phyloP scores from a whole-genome alignment of 2,888 invertebrate species.

The Marronus borbonicus region DNA sequence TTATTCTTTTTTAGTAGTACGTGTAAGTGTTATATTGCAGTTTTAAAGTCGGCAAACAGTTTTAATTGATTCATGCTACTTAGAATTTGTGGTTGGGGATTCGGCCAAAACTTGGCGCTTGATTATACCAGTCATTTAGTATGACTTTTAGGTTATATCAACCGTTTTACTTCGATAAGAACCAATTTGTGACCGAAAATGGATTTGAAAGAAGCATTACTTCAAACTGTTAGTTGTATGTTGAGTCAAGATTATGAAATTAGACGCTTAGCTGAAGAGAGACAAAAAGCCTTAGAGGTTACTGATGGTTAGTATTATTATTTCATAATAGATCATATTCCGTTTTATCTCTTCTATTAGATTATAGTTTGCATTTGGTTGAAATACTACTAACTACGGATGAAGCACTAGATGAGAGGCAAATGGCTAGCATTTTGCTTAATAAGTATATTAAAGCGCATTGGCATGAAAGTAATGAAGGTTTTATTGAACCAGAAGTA shows the following conservation, averaged over 20 bases:
- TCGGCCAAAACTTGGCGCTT: background rate
- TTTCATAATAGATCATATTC: slow-evolving; percentile 26
- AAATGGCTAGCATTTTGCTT: slow-evolving; percentile 56
- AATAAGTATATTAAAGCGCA: slow-evolving; percentile 54
- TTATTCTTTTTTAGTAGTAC: background rate
- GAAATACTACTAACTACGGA: slow-evolving; percentile 55
- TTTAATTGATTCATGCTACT: no score
- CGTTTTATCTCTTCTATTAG: slow-evolving; percentile 43
- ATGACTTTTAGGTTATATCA: slow-evolving; percentile 36
- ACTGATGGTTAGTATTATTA: slow-evolving; percentile 59
- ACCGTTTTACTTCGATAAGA: slow-evolving; percentile 1
- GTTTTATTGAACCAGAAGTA: slow-evolving; percentile 52
- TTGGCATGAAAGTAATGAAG: slow-evolving; percentile 51
- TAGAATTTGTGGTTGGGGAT: background rate
- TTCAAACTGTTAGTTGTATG: slow-evolving; percentile 61
- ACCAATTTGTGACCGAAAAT: slow-evolving; percentile 40
- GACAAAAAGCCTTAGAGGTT: slow-evolving; percentile 62
- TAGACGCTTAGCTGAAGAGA: slow-evolving; percentile 60
- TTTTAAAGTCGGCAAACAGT: background rate
- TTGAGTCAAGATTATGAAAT: slow-evolving; percentile 60
- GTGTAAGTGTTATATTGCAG: background rate
- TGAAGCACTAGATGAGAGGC: slow-evolving; percentile 56
- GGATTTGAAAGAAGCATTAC: slow-evolving; percentile 60
- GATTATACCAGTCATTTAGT: slow-evolving; percentile 8
- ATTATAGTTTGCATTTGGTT: slow-evolving; percentile 54